Percentiles rank a stretch among this genome's conserved stretches.
Conservation (phyloP, 2,113 vertebrate species). For the Toxotes chatareus region DNA sequence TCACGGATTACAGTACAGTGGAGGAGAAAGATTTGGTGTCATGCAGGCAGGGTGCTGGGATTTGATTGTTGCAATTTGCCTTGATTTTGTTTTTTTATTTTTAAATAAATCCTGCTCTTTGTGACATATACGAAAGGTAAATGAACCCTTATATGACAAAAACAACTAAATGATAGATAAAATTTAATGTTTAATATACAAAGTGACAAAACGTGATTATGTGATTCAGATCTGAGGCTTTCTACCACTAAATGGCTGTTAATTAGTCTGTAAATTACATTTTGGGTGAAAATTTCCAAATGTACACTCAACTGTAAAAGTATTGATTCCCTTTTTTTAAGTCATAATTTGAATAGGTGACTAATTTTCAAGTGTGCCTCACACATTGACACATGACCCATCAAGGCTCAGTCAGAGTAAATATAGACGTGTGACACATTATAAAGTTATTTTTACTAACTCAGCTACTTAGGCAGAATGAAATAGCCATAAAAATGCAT, state of each 20-base stretch:
- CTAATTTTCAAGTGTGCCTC: background rate
- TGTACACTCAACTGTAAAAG: background rate
- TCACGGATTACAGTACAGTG: background rate
- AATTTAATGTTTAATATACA: background rate
- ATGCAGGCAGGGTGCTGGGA: too few relatives aligned
- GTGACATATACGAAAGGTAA: background rate
- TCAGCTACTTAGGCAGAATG: background rate
- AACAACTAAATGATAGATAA: background rate
- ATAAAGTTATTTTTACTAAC: constrained; percentile 4
- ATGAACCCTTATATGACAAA: background rate
- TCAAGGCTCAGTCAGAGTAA: constrained; percentile 10
- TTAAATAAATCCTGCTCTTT: background rate
- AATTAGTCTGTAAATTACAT: background rate
- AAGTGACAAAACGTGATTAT: background rate
- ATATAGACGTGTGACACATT: constrained; percentile 22
- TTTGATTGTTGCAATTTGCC: background rate
- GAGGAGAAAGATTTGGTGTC: background rate
- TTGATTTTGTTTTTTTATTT: background rate
- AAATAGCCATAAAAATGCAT: background rate
- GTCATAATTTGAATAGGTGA: background rate
- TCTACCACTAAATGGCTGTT: background rate
- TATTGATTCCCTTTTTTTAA: background rate
- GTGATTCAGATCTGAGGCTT: background rate
- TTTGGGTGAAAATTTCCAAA: background rate
- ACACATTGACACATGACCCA: constrained; percentile 6